Conservation (phyloP, 2,113 vertebrate genomes). For the Pyrgilauda ruficollis region DNA sequence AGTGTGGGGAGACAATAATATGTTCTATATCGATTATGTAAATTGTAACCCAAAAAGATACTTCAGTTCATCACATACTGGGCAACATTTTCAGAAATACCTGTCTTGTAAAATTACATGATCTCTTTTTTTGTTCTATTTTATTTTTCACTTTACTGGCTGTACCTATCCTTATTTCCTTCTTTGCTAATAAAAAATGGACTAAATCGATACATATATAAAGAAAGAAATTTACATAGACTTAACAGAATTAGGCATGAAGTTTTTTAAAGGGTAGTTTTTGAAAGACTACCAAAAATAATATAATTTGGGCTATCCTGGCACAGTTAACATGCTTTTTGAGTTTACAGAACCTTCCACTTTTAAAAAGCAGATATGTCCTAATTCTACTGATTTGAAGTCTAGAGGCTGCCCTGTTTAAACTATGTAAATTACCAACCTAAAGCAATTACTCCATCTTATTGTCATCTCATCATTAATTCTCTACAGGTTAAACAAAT, state of each 20-base stretch:
- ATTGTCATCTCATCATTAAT: constrained; percentile 58
- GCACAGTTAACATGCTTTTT: background rate
- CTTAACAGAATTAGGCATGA: background rate
- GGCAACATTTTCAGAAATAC: background rate
- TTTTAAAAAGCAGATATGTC: background rate
- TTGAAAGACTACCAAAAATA: background rate
- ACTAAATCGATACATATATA: background rate
- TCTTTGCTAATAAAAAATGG: background rate
- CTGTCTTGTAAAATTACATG: background rate
- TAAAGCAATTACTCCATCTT: constrained; percentile 54
- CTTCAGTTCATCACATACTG: background rate
- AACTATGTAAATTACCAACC: constrained; percentile 37
- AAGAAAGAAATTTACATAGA: background rate
- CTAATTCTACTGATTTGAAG: constrained; percentile 42
- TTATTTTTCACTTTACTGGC: background rate
- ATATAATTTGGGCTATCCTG: background rate
- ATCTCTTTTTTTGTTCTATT: too few relatives aligned
- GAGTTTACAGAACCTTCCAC: background rate
- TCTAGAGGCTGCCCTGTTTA: constrained; percentile 11
- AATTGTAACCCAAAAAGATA: background rate
- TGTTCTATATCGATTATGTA: too few relatives aligned
- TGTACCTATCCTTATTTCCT: background rate
- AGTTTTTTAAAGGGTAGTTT: background rate
- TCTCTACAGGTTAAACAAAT: constrained; percentile 61
- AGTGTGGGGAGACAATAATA: background rate